Evolutionary conservation across 1,140 invertebrate genomes (phyloP).

Genomic region (Elymnias hypermnestra): DNA sequence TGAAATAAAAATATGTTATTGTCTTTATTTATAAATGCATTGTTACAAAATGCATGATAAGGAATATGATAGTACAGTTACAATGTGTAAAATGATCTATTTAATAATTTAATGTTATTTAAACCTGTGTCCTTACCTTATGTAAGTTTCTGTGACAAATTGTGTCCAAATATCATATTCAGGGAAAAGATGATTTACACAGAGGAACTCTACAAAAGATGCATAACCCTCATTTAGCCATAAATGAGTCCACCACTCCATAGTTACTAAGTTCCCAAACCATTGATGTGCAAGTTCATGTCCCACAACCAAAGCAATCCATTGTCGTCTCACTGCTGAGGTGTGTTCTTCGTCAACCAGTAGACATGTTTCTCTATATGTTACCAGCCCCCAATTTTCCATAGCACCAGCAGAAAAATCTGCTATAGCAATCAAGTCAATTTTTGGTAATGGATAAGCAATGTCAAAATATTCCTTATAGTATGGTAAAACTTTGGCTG

Average conservation of each 20-base stretch:
- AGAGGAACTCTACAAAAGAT: constrained; percentile 92
- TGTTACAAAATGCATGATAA: too few relatives aligned
- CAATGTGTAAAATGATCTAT: too few relatives aligned
- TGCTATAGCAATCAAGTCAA: constrained; percentile 96
- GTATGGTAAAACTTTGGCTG: constrained; percentile 90
- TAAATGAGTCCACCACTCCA: constrained; percentile 92
- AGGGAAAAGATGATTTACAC: constrained; percentile 91
- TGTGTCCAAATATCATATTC: constrained; percentile 96
- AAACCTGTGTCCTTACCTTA: constrained; percentile 72
- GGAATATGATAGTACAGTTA: too few relatives aligned
- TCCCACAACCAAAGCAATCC: constrained; percentile 90
- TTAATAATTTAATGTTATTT: too few relatives aligned
- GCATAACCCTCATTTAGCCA: constrained; percentile 97
- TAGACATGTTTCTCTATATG: constrained; percentile 86
- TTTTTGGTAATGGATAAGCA: constrained; percentile 96
- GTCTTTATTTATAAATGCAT: too few relatives aligned
- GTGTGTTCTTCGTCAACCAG: constrained; percentile 91
- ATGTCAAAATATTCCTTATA: constrained; percentile 97
- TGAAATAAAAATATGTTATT: too few relatives aligned
- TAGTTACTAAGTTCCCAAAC: constrained; percentile 93
- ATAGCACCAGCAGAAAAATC: constrained; percentile 95
- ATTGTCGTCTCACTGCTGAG: constrained; percentile 88
- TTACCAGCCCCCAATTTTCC: constrained; percentile 95
- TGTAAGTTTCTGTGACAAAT: constrained; percentile 91
- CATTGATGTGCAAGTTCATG: constrained; percentile 94